A percentile compares a stretch with the other conserved stretches of the same genome.
Conservation (phyloP, 2,797 vertebrate species). For the Coregonus ussuriensis region DNA sequence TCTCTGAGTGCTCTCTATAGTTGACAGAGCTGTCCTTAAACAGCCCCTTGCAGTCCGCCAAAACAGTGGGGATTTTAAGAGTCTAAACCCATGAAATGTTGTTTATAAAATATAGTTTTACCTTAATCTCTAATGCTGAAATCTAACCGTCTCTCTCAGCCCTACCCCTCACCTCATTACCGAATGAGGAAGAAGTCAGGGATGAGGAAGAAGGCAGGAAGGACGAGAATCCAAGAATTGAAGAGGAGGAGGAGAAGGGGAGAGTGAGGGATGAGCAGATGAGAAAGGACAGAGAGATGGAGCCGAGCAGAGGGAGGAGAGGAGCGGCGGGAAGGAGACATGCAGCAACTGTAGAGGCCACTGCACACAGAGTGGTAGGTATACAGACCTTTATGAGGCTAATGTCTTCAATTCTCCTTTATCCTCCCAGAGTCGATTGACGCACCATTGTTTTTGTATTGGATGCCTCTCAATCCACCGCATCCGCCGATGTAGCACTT, state of each 20-base stretch:
- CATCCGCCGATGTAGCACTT: too few relatives aligned
- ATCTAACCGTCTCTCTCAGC: not conserved
- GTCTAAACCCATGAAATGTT: not conserved
- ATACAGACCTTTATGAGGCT: not conserved
- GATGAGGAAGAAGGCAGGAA: not conserved
- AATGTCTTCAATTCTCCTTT: not conserved
- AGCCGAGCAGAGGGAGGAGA: conserved; percentile 49
- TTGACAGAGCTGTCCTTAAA: not conserved
- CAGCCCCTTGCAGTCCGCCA: not conserved
- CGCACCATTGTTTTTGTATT: too few relatives aligned
- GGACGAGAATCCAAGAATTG: conserved; percentile 6
- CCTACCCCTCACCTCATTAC: not conserved
- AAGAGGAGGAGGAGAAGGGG: conserved; percentile 23
- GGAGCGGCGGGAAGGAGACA: conserved; percentile 54
- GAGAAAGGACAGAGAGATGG: conserved; percentile 22
- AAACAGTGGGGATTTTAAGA: not conserved
- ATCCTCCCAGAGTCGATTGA: too few relatives aligned
- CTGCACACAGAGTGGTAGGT: conserved; percentile 66
- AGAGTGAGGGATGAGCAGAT: not conserved
- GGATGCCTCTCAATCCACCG: too few relatives aligned
- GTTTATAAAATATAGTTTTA: not conserved
- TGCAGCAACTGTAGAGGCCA: conserved; percentile 53
- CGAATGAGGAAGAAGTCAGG: conserved; percentile 23
- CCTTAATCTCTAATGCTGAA: not conserved
- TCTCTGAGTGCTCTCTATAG: not conserved